Evolutionary conservation across 2,113 vertebrate species (phyloP).

Genomic region (Mormyrus lacerda): DNA sequence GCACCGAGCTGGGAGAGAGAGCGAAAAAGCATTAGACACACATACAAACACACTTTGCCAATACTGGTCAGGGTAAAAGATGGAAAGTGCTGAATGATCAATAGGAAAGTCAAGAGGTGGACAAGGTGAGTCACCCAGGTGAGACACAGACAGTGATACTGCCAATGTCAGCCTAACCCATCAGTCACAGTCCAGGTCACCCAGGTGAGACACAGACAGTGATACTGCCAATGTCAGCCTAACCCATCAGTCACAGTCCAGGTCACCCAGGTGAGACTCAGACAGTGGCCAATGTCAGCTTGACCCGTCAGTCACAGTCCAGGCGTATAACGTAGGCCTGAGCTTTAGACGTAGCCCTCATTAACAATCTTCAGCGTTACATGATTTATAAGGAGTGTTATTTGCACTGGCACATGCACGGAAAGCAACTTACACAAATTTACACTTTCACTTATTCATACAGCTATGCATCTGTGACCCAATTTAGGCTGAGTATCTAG

Average conservation of each 20-base stretch:
- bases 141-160: no score
- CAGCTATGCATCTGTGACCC: not conserved
- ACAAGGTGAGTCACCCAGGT: not conserved
- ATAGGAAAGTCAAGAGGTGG: not conserved
- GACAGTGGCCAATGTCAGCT: not conserved
- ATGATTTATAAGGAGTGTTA: not conserved
- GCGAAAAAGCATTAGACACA: constrained; percentile 16
- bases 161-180: no score
- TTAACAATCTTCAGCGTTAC: not conserved
- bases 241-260: no score
- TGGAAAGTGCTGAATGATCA: not conserved
- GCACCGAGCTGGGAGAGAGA: constrained; percentile 73
- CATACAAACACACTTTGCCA: not conserved
- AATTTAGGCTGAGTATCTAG: not conserved
- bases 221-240: no score
- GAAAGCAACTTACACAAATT: not conserved
- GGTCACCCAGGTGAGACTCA: not conserved
- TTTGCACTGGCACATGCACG: not conserved
- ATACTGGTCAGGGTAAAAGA: not conserved
- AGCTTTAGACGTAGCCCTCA: not conserved
- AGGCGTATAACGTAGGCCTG: not conserved
- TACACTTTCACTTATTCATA: not conserved
- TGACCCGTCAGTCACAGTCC: not conserved
- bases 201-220: no score
- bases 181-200: no score